These are phyloP conservation scores for Plectrocnemia conspersa DNA, from an alignment of 1,140 invertebrate species.

Conservation along the genomic window DNA sequence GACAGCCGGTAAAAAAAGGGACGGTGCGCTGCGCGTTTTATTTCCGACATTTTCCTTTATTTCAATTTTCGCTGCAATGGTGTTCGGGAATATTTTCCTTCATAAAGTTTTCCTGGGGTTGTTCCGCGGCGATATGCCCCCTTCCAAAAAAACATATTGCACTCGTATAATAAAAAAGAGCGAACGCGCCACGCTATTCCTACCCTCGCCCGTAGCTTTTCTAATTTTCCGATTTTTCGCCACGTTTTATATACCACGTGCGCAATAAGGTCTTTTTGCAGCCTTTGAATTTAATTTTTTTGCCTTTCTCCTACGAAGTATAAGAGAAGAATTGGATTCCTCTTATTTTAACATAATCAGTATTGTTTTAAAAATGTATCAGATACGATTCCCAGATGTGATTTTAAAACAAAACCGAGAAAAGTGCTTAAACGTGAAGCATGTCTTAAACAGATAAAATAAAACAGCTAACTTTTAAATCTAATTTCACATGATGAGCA, in stretches of 20 bases:
- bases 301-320: too few species aligned
- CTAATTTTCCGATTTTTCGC: background rate
- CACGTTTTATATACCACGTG: conserved; percentile 6
- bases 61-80: conserved; percentile 30
- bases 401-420: too few species aligned
- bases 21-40: conserved; percentile 6
- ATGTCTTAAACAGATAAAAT: too few species aligned
- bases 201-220: background rate
- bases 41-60: conserved; percentile 22
- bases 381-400: too few species aligned
- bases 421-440: too few species aligned
- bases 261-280: too few species aligned
- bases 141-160: conserved; percentile 16
- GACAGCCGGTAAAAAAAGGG: background rate
- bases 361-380: too few species aligned
- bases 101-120: conserved; percentile 21
- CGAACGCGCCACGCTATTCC: conserved; percentile 7
- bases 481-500: too few species aligned
- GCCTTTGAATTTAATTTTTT: too few species aligned
- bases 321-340: too few species aligned
- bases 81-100: conserved; percentile 21
- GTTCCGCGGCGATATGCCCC: conserved; percentile 11
- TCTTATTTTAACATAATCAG: too few species aligned
- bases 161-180: conserved; percentile 15
- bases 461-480: too few species aligned